These are phyloP conservation scores for Melanotaenia maccullochi DNA, from an alignment of 2,797 vertebrate genomes.

Conservation along the genomic window DNA sequence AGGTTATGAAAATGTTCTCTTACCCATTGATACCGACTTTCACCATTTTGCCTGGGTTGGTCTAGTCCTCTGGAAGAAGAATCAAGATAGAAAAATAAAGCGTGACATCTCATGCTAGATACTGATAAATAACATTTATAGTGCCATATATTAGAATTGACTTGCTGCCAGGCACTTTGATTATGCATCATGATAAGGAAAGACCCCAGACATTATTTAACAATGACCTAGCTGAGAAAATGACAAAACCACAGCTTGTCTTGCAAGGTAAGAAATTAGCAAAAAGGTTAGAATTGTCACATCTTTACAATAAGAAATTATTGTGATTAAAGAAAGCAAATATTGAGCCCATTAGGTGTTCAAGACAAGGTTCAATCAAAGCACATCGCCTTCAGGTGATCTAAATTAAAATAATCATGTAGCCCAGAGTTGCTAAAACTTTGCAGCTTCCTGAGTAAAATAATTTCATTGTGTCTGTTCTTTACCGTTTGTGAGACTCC, in stretches of 20 bases:
- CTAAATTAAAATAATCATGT: neutral
- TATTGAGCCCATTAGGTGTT: neutral
- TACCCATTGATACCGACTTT: slow-evolving; percentile 89
- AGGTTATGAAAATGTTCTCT: slow-evolving; percentile 45
- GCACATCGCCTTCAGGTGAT: slow-evolving; percentile 16
- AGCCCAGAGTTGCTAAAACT: slow-evolving; percentile 8
- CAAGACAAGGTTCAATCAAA: neutral
- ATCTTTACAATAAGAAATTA: neutral
- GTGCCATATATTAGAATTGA: slow-evolving; percentile 2
- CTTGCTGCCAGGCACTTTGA: neutral
- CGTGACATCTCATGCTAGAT: neutral
- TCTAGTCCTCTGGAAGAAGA: slow-evolving; percentile 76
- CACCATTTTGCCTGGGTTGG: slow-evolving; percentile 84
- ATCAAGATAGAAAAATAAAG: neutral
- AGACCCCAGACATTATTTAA: neutral
- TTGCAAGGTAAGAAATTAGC: neutral
- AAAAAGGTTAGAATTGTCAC: neutral
- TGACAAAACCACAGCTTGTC: neutral
- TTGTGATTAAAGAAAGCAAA: neutral
- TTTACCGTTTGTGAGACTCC: slow-evolving; percentile 83
- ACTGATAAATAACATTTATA: slow-evolving; percentile 13
- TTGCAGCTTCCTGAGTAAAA: neutral
- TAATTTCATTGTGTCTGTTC: accelerated
- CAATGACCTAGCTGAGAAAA: neutral
- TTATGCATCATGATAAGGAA: neutral